Percentiles rank a stretch among this genome's conserved stretches.
phyloP scores from a whole-genome alignment of 1,140 invertebrate species.

The Gryon sp. region DNA sequence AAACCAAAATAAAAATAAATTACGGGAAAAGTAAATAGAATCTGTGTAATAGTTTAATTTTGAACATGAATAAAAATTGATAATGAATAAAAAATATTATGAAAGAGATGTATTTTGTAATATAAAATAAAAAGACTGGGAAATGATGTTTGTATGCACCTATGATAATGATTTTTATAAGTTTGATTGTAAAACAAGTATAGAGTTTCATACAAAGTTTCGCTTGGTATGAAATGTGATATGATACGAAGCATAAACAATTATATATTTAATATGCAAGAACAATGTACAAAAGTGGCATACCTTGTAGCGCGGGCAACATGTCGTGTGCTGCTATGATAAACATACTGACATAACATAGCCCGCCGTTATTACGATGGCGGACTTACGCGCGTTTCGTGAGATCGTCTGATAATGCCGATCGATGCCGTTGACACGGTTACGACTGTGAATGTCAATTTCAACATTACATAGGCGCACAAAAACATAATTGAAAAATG shows the following conservation, averaged over 20 bases:
- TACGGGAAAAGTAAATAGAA: no score
- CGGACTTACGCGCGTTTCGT: conserved; percentile 47
- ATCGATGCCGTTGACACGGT: conserved; percentile 65
- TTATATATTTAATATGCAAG: conserved; percentile 8
- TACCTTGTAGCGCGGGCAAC: conserved; percentile 57
- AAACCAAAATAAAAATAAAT: no score
- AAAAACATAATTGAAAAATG: conserved; percentile 31
- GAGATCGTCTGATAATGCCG: conserved; percentile 62
- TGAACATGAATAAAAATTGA: no score
- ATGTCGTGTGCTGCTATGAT: conserved; percentile 57
- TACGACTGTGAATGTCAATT: conserved; percentile 59
- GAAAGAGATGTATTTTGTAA: no score
- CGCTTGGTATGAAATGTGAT: background rate
- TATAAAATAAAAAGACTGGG: no score
- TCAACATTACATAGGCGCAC: conserved; percentile 1
- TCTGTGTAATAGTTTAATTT: no score
- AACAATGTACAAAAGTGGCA: conserved; percentile 37
- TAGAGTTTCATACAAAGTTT: background rate
- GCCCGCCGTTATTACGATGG: conserved; percentile 41
- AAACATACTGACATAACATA: conserved; percentile 55
- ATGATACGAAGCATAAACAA: conserved; percentile 9
- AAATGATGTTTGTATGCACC: no score
- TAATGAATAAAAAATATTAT: no score
- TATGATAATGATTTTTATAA: background rate
- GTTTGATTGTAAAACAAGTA: background rate